Evolutionary conservation across 1,140 invertebrate species (phyloP), one percentile per base, ranked within the genome.

Genomic region (Coptotermes formosanus): DNA sequence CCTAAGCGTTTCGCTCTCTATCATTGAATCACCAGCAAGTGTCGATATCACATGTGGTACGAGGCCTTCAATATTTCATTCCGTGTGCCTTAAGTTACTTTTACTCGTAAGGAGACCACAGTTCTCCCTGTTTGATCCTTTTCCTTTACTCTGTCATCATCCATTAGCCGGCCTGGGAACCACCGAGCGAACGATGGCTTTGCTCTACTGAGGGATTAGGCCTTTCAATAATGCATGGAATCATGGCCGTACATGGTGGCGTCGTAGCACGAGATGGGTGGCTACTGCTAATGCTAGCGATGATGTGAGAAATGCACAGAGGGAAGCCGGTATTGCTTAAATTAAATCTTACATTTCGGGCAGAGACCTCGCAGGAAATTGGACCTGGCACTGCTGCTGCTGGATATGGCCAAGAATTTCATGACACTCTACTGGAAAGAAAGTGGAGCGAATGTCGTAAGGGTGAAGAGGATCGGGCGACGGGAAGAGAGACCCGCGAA

Each of bases 141-240:
- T 75, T 75, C 64, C 64, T 75, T 75, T 75, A 75, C 64, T 75
- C 64, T 75, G 64, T 75, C 64, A 75, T 75, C 64, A 75, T 75
- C 64, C 64, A 75, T 75, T 75, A 75, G 64, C 64, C n/a, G 64
- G 64, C 64, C 64, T 75, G 64, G 64, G 64, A 75, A 75, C 64
- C 64, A 75, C n/a, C 9, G 64, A 75, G n/a, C 64, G 64, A 75
- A 75, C 64, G 64, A 75, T 75, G 64, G 64, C 64, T 75, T 75
- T 75, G 64, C 64, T 75, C 25, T 30, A 14, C 64, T 75, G 25
- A 75, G n/a, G 64, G 64, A 75, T 75, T 75, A 75, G 64, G 64
- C 25, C 64, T 75, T 75, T 75, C 64, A 75, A 75, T 75, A 75
- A 75, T 75, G 64, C 64, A 75, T 75, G 64, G 64, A n/a, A 75